These are phyloP conservation scores for Todiramphus chloris DNA, from an alignment of 2,113 vertebrate genomes.

Conservation along the genomic window DNA sequence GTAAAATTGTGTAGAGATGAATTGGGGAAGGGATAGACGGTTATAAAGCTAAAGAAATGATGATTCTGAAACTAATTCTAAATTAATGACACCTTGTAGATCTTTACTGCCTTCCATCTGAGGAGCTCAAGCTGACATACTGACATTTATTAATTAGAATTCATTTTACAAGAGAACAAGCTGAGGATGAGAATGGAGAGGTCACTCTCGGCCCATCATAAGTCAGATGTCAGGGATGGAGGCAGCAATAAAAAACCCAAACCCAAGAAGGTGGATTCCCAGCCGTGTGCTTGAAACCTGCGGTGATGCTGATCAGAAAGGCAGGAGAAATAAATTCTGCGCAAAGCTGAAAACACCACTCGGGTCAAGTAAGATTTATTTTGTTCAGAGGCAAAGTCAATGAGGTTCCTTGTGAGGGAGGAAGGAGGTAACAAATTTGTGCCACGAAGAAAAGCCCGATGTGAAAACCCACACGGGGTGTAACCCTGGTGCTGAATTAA, in stretches of 20 bases:
- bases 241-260: not conserved
- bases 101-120: conserved; percentile 33
- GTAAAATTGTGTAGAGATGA: not conserved
- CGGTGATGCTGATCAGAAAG: not conserved
- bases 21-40: not conserved
- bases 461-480: not conserved
- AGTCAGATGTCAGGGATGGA: not conserved
- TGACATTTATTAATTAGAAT: not conserved
- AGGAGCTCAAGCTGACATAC: not conserved
- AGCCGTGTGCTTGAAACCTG: not conserved
- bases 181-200: not conserved
- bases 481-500: not conserved
- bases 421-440: not conserved
- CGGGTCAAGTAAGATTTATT: not conserved
- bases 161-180: not conserved
- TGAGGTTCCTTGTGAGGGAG: not conserved
- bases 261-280: accelerated
- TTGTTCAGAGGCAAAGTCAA: not conserved
- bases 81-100: conserved; percentile 28
- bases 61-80: conserved; percentile 48
- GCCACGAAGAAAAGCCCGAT: not conserved
- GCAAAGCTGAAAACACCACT: not conserved
- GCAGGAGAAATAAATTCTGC: not conserved
- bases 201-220: not conserved
- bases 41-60: conserved; percentile 55